Base-by-base conservation (phyloP, 2,113 vertebrate genomes). In the Sciurus niger region DNA sequence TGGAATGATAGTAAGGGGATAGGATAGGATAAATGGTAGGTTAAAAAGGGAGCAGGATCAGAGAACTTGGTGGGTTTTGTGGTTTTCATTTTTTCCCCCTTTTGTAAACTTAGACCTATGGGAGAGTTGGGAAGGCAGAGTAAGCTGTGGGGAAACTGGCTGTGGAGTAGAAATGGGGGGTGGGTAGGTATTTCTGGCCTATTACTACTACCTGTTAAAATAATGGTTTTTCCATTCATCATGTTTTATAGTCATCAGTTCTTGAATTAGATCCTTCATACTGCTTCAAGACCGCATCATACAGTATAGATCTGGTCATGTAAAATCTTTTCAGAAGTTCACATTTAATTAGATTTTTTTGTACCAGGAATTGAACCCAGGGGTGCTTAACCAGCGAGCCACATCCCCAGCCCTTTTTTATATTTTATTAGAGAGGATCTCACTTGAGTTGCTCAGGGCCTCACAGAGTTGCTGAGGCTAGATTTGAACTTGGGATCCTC, bases 171-270 rank as follows among this genome's bases (percentile, higher is more conserved):
- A 84, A 72, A 20, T 8, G 18, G 37, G 51, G 60, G 20, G 46
- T 8, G 14, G 25, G 30, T 24, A 53, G 43, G 40, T 68, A 77
- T 95, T 95, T 72, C 48, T 92, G 58, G 13, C 28, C 13, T 74
- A 0, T 80, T 76, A 70, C n/a, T 58, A n/a, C 32, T 55, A 34
- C 3, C 17, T 70, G 8, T 79, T 87, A 4, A 40, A 89, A 63
- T 65, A 72, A 67, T 92, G 78, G 72, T 24, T 84, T 93, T 95
- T 70, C 37, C 24, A 18, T 46, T 43, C 78, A 43, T 76, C 53
- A 48, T 82, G 51, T 83, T 93, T 93, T 91, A 91, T 91, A 88
- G 30, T 94, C 53, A n/a, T 90, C n/a, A 72, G 5, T 73, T 37
- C 34, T 93, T 84, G 68, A 89, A 84, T 94, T 86, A 82, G 5